Percentiles rank a stretch among this genome's conserved stretches.
Evolutionary conservation across 2,888 invertebrate genomes (phyloP).

Genomic region (Abscondita cerata): DNA sequence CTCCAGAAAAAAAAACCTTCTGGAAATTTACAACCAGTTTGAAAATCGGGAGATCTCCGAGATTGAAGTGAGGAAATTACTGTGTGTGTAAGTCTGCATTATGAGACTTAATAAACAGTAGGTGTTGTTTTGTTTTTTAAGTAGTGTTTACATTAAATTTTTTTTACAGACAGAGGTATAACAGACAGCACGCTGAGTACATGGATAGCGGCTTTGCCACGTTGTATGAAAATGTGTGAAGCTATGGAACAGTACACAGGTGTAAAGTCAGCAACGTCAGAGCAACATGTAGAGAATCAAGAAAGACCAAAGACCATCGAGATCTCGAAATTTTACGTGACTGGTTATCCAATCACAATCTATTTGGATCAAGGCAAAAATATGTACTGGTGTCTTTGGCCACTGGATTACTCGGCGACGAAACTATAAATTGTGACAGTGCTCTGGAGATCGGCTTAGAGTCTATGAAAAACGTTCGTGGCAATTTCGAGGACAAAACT

Average conservation of each 20-base stretch:
- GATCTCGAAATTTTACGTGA: neutral
- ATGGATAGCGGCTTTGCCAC: neutral
- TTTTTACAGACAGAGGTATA: neutral
- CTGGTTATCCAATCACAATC: no score
- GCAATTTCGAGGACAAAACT: no score
- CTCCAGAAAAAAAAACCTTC: neutral
- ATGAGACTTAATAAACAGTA: no score
- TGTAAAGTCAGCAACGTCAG: neutral
- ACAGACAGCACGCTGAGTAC: neutral
- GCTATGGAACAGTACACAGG: neutral
- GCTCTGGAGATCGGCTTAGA: neutral
- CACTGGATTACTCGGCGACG: neutral
- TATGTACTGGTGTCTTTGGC: neutral
- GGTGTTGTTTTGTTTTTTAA: neutral
- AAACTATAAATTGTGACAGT: no score
- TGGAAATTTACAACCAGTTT: neutral
- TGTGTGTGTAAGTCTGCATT: no score
- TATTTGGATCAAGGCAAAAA: neutral
- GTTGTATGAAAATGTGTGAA: neutral
- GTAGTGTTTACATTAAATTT: neutral
- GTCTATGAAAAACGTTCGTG: no score
- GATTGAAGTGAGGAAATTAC: neutral
- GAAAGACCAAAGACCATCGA: neutral
- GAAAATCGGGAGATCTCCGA: neutral
- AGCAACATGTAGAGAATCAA: neutral